phyloP scores from a whole-genome alignment of 2,888 invertebrate species.

The Ennomos fuscantarius region DNA sequence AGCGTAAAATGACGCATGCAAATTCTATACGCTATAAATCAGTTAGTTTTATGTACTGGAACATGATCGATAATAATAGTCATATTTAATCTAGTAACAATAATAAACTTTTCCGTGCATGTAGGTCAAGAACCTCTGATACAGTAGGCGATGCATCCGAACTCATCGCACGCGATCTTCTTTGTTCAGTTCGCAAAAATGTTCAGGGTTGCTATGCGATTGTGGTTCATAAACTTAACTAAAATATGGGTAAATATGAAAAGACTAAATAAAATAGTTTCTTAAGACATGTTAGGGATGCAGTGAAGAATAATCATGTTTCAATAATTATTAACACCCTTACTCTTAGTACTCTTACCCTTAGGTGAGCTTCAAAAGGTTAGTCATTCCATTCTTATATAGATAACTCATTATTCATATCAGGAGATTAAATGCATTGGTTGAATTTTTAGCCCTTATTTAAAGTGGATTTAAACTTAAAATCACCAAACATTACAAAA shows the following conservation, averaged over 20 bases:
- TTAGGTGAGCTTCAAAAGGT: background rate
- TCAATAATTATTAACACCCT: no score
- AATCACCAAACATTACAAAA: no score
- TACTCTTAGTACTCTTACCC: background rate
- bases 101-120: constrained; percentile 54
- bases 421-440: no score
- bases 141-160: constrained; percentile 51
- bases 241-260: background rate
- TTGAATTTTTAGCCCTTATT: no score
- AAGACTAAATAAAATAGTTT: no score
- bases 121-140: constrained; percentile 70
- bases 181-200: constrained; percentile 40
- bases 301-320: no score
- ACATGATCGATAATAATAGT: constrained; percentile 33
- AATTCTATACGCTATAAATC: constrained; percentile 9
- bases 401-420: background rate
- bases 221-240: background rate
- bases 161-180: constrained; percentile 53
- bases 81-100: constrained; percentile 45
- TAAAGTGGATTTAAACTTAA: no score
- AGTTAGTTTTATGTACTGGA: background rate
- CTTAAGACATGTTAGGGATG: no score
- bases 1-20: constrained; percentile 6
- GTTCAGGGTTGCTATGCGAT: constrained; percentile 28
- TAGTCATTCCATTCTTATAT: background rate